Percentiles rank a stretch among this genome's conserved stretches.
These are phyloP conservation scores for Ianthella basta DNA, from an alignment of 37 sponge, comb jelly and placozoan species.

Conservation along the genomic window DNA sequence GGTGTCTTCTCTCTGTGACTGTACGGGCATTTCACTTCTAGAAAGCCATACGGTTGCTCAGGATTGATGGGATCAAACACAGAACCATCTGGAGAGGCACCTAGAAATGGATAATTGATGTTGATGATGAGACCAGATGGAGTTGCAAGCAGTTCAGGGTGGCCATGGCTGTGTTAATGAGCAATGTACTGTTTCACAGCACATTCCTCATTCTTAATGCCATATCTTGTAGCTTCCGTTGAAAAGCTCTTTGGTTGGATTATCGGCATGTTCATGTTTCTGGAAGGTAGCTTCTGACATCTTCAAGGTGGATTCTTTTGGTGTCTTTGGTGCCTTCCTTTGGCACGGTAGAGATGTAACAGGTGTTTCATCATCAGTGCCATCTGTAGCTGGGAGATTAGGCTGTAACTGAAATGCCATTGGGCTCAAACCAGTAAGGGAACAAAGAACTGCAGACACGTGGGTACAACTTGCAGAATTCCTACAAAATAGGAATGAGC, in stretches of 20 bases:
- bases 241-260: constrained; percentile 5
- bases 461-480: constrained; percentile 65
- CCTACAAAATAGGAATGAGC: constrained; percentile 31
- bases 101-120: background rate
- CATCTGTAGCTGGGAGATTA: background rate
- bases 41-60: constrained; percentile 51
- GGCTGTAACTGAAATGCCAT: constrained; percentile 28
- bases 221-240: background rate
- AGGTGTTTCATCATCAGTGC: constrained; percentile 39
- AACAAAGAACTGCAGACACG: constrained; percentile 61
- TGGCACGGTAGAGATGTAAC: constrained; percentile 59
- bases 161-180: background rate
- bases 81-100: background rate
- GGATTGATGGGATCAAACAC: constrained; percentile 9
- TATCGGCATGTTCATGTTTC: constrained; percentile 51
- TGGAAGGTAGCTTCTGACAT: constrained; percentile 42
- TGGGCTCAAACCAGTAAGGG: constrained; percentile 41
- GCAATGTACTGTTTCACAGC: constrained; percentile 7
- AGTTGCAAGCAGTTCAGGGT: background rate
- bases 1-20: constrained; percentile 27
- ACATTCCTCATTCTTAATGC: constrained; percentile 1
- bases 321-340: constrained; percentile 56
- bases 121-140: background rate
- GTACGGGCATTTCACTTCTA: constrained; percentile 54
- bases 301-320: constrained; percentile 38